Conservation (phyloP, 2,797 vertebrate genomes). For the Labeo calbasu region DNA sequence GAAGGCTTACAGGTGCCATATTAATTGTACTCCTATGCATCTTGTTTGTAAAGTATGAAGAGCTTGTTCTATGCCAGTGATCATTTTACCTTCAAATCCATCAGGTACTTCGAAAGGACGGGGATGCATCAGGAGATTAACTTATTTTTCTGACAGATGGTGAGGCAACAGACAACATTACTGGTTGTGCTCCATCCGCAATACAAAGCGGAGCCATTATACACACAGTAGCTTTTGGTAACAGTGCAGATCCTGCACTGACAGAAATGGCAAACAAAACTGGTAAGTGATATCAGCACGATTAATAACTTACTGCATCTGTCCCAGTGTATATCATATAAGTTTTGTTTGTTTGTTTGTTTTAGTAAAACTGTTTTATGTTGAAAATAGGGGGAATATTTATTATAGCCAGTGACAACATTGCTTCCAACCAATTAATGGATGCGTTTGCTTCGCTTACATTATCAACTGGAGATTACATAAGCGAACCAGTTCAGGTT, state of each 20-base stretch:
- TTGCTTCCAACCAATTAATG: conserved; percentile 66
- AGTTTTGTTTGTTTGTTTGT: too few relatives aligned
- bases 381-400: conserved; percentile 66
- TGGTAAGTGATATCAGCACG: conserved; percentile 1
- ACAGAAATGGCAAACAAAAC: conserved; percentile 56
- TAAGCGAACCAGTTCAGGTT: conserved; percentile 71
- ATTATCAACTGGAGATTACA: conserved; percentile 57
- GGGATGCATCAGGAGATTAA: conserved; percentile 65
- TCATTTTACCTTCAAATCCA: too few relatives aligned
- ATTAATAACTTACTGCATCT: too few relatives aligned
- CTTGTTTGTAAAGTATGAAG: too few relatives aligned
- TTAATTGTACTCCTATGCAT: too few relatives aligned
- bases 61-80: too few relatives aligned
- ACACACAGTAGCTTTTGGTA: conserved; percentile 68
- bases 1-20: conserved; percentile 69
- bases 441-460: conserved; percentile 67
- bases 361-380: not conserved
- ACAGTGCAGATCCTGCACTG: conserved; percentile 46
- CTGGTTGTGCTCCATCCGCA: conserved; percentile 57
- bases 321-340: not conserved
- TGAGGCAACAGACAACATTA: conserved; percentile 43
- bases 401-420: conserved; percentile 62
- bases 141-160: conserved; percentile 72
- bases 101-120: conserved; percentile 65
- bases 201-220: conserved; percentile 66